phyloP scores from a whole-genome alignment of 2,113 vertebrate genomes.

The Eublepharis macularius region DNA sequence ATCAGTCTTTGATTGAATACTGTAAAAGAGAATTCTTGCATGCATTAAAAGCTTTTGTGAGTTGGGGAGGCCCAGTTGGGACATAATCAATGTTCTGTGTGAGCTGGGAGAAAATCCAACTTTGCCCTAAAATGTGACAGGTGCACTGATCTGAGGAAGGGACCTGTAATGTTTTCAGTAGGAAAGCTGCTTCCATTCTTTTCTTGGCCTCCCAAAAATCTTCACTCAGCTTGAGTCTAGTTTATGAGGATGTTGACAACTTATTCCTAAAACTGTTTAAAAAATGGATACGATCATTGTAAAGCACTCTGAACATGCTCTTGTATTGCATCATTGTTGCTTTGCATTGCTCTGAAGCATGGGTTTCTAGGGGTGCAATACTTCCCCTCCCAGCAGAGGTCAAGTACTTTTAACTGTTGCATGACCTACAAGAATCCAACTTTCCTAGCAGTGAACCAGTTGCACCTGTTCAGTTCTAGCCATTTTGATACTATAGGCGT shows the following conservation, averaged over 20 bases:
- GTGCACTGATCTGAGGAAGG: neutral
- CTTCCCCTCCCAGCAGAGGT: neutral
- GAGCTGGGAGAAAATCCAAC: no score
- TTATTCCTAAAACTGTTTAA: neutral
- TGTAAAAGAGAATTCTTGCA: neutral
- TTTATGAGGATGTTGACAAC: neutral
- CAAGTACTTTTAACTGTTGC: neutral
- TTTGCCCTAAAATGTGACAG: no score
- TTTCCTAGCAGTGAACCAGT: neutral
- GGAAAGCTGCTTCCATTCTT: neutral
- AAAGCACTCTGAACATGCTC: neutral
- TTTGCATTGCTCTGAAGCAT: neutral
- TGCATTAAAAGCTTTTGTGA: neutral
- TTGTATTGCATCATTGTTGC: no score
- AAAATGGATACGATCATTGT: neutral
- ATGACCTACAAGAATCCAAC: neutral
- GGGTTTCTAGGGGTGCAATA: neutral
- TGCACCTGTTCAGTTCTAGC: neutral
- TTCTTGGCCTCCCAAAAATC: neutral
- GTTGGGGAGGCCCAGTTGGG: no score
- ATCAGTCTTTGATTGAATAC: no score
- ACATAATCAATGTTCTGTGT: no score
- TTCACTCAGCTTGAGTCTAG: neutral
- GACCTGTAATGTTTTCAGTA: neutral
- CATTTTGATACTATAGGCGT: no score